These are phyloP conservation scores for Geotria australis DNA, from an alignment of 2,797 vertebrate species.

Conservation along the genomic window DNA sequence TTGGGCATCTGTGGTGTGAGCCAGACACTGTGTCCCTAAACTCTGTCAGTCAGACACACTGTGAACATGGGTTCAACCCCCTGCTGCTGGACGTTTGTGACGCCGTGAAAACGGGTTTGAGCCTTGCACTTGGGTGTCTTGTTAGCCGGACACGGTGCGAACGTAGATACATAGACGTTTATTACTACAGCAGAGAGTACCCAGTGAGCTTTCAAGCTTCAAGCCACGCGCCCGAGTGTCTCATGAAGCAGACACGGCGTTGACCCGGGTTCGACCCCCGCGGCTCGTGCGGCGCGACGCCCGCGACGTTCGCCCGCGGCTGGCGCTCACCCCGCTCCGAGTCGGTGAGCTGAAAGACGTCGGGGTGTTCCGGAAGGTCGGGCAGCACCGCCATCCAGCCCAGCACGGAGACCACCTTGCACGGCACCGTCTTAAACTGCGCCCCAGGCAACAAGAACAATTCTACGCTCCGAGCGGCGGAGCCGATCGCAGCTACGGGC, in stretches of 20 bases:
- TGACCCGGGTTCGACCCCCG: not conserved
- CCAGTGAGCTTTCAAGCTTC: too few species aligned
- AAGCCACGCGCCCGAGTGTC: not conserved
- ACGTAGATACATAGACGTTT: too few species aligned
- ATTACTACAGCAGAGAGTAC: too few species aligned
- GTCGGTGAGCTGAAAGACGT: conserved; percentile 78
- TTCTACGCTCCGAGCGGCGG: not conserved
- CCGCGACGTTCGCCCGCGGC: not conserved
- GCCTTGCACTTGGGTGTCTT: too few species aligned
- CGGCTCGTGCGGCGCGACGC: not conserved
- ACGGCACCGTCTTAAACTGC: conserved; percentile 65
- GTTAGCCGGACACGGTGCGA: too few species aligned
- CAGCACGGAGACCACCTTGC: conserved; percentile 53
- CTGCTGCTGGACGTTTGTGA: too few species aligned
- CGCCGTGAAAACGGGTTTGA: too few species aligned
- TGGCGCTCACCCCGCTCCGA: conserved; percentile 49
- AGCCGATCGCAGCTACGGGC: not conserved
- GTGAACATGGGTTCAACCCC: too few species aligned
- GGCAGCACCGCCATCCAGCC: conserved; percentile 77
- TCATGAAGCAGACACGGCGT: not conserved
- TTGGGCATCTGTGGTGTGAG: too few species aligned
- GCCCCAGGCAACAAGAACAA: not conserved
- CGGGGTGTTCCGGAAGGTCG: conserved; percentile 54
- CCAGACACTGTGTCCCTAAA: too few species aligned
- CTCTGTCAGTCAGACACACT: too few species aligned